Evolutionary conservation across 2,113 vertebrate species (phyloP).

Genomic region (Periophthalmodon schlosseri): DNA sequence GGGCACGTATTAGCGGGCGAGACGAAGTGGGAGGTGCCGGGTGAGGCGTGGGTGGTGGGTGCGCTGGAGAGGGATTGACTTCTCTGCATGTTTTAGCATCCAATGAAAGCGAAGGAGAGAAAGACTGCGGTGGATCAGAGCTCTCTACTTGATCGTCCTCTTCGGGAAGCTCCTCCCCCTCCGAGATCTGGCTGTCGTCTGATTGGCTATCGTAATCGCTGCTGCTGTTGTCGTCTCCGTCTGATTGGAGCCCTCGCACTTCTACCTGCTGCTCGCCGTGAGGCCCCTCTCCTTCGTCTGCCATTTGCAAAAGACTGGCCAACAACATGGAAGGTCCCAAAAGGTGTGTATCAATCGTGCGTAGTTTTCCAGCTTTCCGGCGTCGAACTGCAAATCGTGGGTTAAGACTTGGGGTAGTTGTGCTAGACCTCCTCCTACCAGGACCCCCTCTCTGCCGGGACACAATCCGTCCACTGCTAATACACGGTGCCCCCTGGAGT

Average conservation of each 20-base stretch:
- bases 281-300: slow-evolving; percentile 64
- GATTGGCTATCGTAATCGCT: slow-evolving; percentile 52
- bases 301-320: slow-evolving; percentile 79
- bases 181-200: slow-evolving; percentile 45
- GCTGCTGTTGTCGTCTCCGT: slow-evolving; percentile 45
- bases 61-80: neutral
- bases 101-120: slow-evolving; percentile 13
- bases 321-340: slow-evolving; percentile 80
- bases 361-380: slow-evolving; percentile 47
- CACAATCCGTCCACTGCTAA: slow-evolving; percentile 10
- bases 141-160: slow-evolving; percentile 37
- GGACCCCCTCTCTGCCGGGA: neutral
- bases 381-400: slow-evolving; percentile 79
- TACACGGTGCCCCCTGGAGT: slow-evolving; percentile 32
- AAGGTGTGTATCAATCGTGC: slow-evolving; percentile 73
- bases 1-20: slow-evolving; percentile 67
- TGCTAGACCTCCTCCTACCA: slow-evolving; percentile 84
- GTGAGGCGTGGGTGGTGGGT: rapidly evolving
- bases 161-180: slow-evolving; percentile 28
- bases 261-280: slow-evolving; percentile 51
- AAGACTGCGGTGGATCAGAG: neutral
- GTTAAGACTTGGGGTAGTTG: slow-evolving; percentile 81
- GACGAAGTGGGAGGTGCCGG: slow-evolving; percentile 6
- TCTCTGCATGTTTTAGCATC: neutral
- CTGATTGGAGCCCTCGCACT: slow-evolving; percentile 59